phyloP scores from a whole-genome alignment of 2,113 vertebrate species.

The Sakesphorus luctuosus region DNA sequence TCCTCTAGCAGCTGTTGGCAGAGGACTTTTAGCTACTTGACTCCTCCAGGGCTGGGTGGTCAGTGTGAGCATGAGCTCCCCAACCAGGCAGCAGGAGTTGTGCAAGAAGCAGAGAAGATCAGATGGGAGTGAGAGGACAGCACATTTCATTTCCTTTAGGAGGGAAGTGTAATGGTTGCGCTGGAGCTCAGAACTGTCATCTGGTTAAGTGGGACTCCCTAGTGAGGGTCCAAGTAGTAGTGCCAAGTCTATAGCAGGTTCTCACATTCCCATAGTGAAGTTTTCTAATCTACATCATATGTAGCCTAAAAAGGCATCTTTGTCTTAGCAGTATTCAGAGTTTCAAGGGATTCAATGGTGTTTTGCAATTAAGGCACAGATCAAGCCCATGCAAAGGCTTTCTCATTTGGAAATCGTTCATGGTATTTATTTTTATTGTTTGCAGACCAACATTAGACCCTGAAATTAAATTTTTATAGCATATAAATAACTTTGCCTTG shows the following conservation, averaged over 20 bases:
- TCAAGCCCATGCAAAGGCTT: background rate
- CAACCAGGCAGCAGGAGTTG: background rate
- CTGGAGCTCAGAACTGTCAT: background rate
- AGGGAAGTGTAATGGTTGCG: background rate
- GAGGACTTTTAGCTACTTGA: background rate
- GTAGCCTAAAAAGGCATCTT: background rate
- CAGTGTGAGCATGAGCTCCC: background rate
- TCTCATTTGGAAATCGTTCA: background rate
- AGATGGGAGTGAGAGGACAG: fast-evolving
- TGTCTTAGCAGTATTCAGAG: background rate
- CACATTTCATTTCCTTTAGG: background rate
- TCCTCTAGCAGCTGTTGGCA: background rate
- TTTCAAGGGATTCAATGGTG: background rate
- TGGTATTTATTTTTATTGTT: background rate
- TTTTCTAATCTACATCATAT: background rate
- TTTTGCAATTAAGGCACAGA: background rate
- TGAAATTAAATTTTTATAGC: background rate
- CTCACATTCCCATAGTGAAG: background rate
- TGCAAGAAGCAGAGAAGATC: background rate
- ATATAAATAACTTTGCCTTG: background rate
- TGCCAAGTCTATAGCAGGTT: background rate
- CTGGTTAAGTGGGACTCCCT: background rate
- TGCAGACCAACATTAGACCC: background rate
- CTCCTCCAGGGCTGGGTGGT: fast-evolving
- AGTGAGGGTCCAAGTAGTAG: background rate